Evolutionary conservation across 2,888 invertebrate species (phyloP), one percentile per base, ranked within the genome.

Genomic region (Stegophylla sp.): DNA sequence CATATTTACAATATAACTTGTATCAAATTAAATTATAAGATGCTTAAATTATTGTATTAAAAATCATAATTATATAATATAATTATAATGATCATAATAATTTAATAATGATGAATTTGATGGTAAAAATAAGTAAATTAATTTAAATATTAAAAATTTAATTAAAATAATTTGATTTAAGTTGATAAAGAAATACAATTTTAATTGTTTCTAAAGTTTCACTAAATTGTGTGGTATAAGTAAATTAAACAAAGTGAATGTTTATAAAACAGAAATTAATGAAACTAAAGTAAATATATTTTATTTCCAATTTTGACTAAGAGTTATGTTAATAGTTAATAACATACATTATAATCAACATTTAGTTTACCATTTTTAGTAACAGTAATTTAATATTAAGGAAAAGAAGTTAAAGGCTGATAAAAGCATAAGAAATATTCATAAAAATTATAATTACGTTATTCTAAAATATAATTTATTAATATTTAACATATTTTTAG

Each of bases 141-240:
- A 28, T n/a, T 45, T 45, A 48, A 53, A 23, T 48, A 48, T 69
- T 69, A 26, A 28, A 67, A 23, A 67, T 17, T 1, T 48, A 67
- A 26, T 67, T 48, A 45, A 61, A 73, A 73, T 61, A 61, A 61
- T 73, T 73, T 73, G 45, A 73, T 45, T 45, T 28, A 48, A 26
- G 12, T 48, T 15, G 20, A 45, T 15, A 13, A 73, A 28, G 10
- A 61, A 63, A 53, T 53, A 53, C 0, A 51, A 74, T 63, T 15
- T 13, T 1, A 53, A 59, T 26, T 72, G 10, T 51, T n/a, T n/a
- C n/a, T n/a, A n/a, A n/a, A n/a, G n/a, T n/a, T n/a, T n/a, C n/a
- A n/a, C n/a, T n/a, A n/a, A n/a, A 34, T 10, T 15, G 45, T 63
- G 48, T n/a, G 20, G 5, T 34, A 74, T 15, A 15, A 48, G 63